phyloP scores from a whole-genome alignment of 2,113 vertebrate genomes.

The Brachypodius melanocephalos region DNA sequence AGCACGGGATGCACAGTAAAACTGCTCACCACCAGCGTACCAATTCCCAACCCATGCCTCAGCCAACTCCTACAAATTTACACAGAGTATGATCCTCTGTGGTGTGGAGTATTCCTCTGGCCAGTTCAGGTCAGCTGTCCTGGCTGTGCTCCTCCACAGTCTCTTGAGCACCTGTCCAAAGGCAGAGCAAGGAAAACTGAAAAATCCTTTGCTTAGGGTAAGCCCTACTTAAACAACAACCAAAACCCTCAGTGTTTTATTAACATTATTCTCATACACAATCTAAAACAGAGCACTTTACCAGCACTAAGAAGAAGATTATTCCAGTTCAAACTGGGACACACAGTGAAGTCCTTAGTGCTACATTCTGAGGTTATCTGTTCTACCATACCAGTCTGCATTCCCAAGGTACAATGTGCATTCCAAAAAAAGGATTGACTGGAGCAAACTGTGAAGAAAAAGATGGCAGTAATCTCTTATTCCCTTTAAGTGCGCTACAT shows the following conservation, averaged over 20 bases:
- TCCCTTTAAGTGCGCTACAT: not conserved
- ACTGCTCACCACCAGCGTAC: rapidly evolving
- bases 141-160: not conserved
- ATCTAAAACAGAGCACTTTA: not conserved
- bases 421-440: not conserved
- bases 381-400: not conserved
- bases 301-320: not conserved
- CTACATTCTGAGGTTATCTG: not conserved
- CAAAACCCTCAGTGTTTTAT: not conserved
- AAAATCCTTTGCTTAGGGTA: not conserved
- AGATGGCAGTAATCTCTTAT: not conserved
- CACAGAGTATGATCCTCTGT: no score
- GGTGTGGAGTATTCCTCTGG: not conserved
- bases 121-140: not conserved
- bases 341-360: not conserved
- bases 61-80: not conserved
- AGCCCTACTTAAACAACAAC: not conserved
- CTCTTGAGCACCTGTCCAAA: not conserved
- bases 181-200: not conserved
- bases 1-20: not conserved
- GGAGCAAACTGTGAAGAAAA: not conserved
- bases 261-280: not conserved
- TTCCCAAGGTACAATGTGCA: not conserved
- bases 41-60: not conserved
- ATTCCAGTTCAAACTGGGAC: not conserved